A percentile compares a stretch with the other conserved stretches of the same genome.
phyloP scores from a whole-genome alignment of 1,140 invertebrate genomes.

The Drosophila busckii region DNA sequence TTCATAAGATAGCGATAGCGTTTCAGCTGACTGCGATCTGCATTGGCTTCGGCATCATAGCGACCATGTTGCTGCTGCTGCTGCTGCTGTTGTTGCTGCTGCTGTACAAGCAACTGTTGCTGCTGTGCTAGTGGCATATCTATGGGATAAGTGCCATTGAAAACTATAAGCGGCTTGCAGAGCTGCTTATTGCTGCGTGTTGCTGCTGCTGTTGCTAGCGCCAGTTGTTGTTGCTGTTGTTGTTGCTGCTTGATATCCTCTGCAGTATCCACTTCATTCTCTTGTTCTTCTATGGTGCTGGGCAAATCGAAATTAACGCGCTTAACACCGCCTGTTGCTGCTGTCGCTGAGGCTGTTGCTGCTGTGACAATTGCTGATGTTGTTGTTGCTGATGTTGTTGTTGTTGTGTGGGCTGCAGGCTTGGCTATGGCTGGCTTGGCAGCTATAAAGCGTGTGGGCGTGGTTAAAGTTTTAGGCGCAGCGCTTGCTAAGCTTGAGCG shows the following conservation, averaged over 20 bases:
- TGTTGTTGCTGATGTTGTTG: constrained; percentile 7
- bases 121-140: constrained; percentile 81
- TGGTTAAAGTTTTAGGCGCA: constrained; percentile 58
- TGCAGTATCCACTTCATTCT: constrained; percentile 32
- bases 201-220: not conserved
- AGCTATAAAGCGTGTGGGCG: constrained; percentile 63
- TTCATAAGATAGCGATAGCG: constrained; percentile 64
- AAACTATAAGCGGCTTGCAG: constrained; percentile 80
- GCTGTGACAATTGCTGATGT: not conserved
- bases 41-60: constrained; percentile 72
- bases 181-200: not conserved
- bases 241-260: not conserved
- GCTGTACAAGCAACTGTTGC: no score
- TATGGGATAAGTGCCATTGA: constrained; percentile 90
- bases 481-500: constrained; percentile 31
- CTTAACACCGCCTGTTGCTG: constrained; percentile 43
- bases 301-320: constrained; percentile 70
- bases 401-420: constrained; percentile 18
- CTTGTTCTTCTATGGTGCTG: constrained; percentile 52
- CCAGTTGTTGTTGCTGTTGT: constrained; percentile 4
- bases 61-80: constrained; percentile 48
- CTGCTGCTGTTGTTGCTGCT: constrained; percentile 15
- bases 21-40: constrained; percentile 51
- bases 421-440: constrained; percentile 49
- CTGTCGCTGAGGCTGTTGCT: not conserved